Evolutionary conservation across 2,797 vertebrate genomes (phyloP), one percentile per base, ranked within the genome.

Genomic region (Poecilia picta): DNA sequence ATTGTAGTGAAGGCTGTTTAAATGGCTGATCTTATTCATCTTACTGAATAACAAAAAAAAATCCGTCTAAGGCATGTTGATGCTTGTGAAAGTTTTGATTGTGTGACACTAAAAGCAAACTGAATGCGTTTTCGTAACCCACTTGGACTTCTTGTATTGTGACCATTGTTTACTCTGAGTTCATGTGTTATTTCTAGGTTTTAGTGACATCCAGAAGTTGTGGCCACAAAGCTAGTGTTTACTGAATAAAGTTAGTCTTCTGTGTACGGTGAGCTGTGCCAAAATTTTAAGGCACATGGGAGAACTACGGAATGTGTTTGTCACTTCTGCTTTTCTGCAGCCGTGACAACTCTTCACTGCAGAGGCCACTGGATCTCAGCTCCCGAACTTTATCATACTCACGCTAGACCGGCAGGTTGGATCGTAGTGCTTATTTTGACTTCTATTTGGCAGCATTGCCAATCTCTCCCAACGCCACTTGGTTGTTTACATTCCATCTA

Each of bases 201-300:
- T 5, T 64, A 70, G 72, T 70, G 0, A 18, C 39, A 4, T 85
- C 6, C 78, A 75, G 62, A 85, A 31, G 25, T 79, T 45, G 74
- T 83, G 78, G 66, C 74, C 23, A 45, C 55, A 39, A 20, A 73
- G 55, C 12, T 66, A 55, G 18, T 82, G 83, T 72, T 75, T 75
- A 79, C 89, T 82, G 68, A 46, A 45, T 28, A 16, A 71, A 45
- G 23, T 70, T 45, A n/a, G 66, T n/a, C 41, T 18, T 7, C 79
- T 83, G 85, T 82, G 82, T 86, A 85, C 75, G 82, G 74, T 93
- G 86, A 82, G 82, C 85, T 85, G 85, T 77, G 36, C 81, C 86
- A 85, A 91, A 90, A 81, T 46, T 88, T 85, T 80, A 73, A 90
- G 82, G 68, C 83, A 82, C 80, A 55, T 62, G 77, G 83, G 85